Base-by-base conservation (phyloP, 1,140 invertebrate genomes). In the Coptotermes formosanus region DNA sequence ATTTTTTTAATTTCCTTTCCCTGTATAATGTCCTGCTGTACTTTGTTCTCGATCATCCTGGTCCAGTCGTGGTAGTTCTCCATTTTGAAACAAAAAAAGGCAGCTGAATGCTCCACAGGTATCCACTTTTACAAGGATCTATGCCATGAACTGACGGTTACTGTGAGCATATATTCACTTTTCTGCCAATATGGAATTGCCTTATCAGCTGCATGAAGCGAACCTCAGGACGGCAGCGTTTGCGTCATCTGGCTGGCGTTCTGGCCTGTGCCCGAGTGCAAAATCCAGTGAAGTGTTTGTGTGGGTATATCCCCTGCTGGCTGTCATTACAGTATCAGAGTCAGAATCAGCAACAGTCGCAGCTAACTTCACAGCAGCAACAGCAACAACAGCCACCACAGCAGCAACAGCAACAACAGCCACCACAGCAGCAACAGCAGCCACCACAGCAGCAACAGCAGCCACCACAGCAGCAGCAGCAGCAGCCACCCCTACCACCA, bases 271-370 rank as follows among this genome's bases (percentile, higher is more conserved):
- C 86, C 86, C 85, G 86, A 87, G 86, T 87, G 86, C 82, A 82
- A 64, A 85, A 87, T 87, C 86, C 86, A 38, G 84, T 82, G 85
- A 87, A 43, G 86, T 87, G 75, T 85, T 85, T 87, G 86, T 87
- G 86, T 87, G 86, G 86, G 84, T 87, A 87, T 87, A 87, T 87
- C 86, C 86, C 86, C 86, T 85, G 84, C 75, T 87, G 86, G 86
- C 86, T 87, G 81, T 87, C 30, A 43, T 87, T 87, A 44, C 86
- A 87, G 86, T 75, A 87, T 85, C 86, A 87, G 69, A 52, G 48
- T 59, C 84, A 87, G 84, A 83, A 85, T 48, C 86, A 44, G 85
- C 75, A 82, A 45, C 75, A 48, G 48, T 43, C n/a, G 48, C 85
- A 81, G 44, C 75, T n/a, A 25, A 52, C n/a, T 32, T 45, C n/a